Evolutionary conservation across 1,140 invertebrate genomes (phyloP).

Genomic region (Drosophila jambulina): DNA sequence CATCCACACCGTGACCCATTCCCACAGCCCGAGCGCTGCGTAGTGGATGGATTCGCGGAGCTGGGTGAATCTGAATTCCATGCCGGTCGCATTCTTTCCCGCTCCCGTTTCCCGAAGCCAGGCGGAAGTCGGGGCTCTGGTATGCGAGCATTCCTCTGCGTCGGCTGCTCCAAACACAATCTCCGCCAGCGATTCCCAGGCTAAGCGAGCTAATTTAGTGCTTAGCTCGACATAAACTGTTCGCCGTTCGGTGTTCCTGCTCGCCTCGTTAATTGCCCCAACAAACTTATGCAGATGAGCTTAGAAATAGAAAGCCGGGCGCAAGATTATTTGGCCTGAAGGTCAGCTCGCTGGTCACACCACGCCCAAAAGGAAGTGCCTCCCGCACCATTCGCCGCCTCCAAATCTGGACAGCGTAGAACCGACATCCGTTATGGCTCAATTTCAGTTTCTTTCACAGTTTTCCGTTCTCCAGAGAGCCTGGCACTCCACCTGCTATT

Average conservation of each 20-base stretch:
- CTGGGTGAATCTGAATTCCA: constrained; percentile 59
- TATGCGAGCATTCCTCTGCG: constrained; percentile 58
- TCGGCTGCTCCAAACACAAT: constrained; percentile 2
- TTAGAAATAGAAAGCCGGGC: constrained; percentile 70
- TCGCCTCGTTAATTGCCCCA: constrained; percentile 20
- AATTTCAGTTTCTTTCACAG: constrained; percentile 65
- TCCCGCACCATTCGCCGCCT: constrained; percentile 4
- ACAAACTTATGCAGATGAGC: constrained; percentile 24
- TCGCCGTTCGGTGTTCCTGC: constrained; percentile 34
- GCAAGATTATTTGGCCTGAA: constrained; percentile 60
- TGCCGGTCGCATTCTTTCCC: constrained; percentile 61
- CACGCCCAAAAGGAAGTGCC: constrained; percentile 53
- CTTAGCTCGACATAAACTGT: constrained; percentile 52
- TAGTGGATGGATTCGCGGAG: constrained; percentile 35
- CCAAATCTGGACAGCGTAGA: constrained; percentile 36
- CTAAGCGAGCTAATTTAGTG: constrained; percentile 66
- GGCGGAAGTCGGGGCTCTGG: constrained; percentile 67
- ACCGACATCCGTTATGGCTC: constrained; percentile 68
- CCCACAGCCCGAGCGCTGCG: constrained; percentile 64
- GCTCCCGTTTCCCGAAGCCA: constrained; percentile 56
- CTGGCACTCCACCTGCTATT: not conserved
- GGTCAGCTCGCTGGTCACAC: constrained; percentile 49
- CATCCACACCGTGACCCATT: constrained; percentile 69
- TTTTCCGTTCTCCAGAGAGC: constrained; percentile 4
- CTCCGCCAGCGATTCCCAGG: constrained; percentile 37